Percentiles rank a stretch among this genome's conserved stretches.
These are phyloP conservation scores for Electrophaes corylata DNA, from an alignment of 2,888 invertebrate species.

Conservation along the genomic window DNA sequence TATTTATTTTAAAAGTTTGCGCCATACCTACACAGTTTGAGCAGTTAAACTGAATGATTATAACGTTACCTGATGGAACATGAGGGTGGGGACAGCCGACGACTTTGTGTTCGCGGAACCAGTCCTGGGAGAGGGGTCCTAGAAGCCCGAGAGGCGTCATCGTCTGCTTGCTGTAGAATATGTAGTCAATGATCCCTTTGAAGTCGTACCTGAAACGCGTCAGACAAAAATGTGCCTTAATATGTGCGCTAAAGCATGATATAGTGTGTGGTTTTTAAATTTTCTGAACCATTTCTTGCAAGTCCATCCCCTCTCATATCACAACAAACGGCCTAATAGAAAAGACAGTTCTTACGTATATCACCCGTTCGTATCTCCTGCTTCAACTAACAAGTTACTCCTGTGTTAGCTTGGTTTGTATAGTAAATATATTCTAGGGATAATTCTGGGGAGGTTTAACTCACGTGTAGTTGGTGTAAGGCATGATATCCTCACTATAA, in stretches of 20 bases:
- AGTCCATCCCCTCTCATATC: no score
- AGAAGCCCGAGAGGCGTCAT: slow-evolving; percentile 97
- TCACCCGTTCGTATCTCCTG: no score
- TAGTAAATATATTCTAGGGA: not conserved
- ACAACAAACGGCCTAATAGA: no score
- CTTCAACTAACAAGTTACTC: no score
- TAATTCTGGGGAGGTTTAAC: slow-evolving; percentile 52
- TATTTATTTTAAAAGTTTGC: no score
- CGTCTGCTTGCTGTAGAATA: slow-evolving; percentile 98
- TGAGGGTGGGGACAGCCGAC: slow-evolving; percentile 99
- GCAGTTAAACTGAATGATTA: not conserved
- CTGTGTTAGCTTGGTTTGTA: no score
- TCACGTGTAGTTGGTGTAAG: slow-evolving; percentile 99
- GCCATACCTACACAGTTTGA: no score
- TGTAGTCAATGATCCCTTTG: slow-evolving; percentile 99
- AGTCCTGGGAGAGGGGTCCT: slow-evolving; percentile 96
- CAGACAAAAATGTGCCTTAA: not conserved
- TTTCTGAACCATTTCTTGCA: no score
- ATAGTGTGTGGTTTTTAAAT: no score
- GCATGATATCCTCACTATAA: slow-evolving; percentile 98
- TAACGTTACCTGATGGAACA: slow-evolving; percentile 91
- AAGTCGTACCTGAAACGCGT: slow-evolving; percentile 94
- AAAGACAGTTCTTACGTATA: no score
- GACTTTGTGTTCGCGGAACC: slow-evolving; percentile 98
- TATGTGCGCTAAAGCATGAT: no score